phyloP scores from a whole-genome alignment of 2,888 invertebrate genomes.

The Phortica okadai region DNA sequence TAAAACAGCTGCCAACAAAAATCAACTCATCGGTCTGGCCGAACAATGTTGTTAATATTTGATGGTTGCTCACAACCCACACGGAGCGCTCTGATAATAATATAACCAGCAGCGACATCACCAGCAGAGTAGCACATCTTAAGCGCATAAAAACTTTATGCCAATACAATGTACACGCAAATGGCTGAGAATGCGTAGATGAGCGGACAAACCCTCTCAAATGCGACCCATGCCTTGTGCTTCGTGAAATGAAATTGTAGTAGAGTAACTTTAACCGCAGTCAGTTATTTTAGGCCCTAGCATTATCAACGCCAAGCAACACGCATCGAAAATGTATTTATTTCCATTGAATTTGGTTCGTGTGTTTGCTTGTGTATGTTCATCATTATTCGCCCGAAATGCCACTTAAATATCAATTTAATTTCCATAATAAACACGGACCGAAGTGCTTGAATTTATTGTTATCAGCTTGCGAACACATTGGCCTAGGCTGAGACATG shows the following conservation, averaged over 20 bases:
- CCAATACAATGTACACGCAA: neutral
- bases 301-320: slow-evolving; percentile 13
- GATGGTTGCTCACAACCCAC: neutral
- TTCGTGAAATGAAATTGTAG: no score
- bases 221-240: neutral
- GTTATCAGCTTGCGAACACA: slow-evolving; percentile 57
- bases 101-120: neutral
- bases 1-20: slow-evolving; percentile 19
- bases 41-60: slow-evolving; percentile 24
- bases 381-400: neutral
- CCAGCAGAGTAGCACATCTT: neutral
- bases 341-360: neutral
- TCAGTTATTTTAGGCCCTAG: neutral
- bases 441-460: slow-evolving; percentile 56
- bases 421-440: slow-evolving; percentile 66
- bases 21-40: slow-evolving; percentile 8
- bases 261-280: neutral
- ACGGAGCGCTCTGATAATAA: neutral
- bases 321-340: neutral
- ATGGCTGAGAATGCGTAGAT: neutral
- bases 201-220: neutral
- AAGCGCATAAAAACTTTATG: neutral
- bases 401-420: slow-evolving; percentile 68
- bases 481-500: slow-evolving; percentile 50
- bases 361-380: neutral